Conservation (phyloP, 2,113 vertebrate species). For the Egretta garzetta region DNA sequence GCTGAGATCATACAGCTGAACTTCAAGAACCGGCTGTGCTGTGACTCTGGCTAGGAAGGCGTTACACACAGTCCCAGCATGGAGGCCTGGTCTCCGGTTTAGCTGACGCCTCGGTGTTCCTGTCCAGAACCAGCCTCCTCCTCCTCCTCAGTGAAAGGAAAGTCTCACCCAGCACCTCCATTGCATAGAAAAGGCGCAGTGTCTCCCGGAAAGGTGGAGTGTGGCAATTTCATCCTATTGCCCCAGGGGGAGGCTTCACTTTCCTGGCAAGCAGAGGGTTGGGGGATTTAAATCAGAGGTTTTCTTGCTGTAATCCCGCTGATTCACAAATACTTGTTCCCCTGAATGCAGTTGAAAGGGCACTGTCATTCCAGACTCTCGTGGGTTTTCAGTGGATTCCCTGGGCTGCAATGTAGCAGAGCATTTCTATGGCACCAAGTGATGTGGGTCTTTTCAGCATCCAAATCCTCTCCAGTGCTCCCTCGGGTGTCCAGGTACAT, state of each 20-base stretch:
- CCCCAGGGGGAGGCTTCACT: background rate
- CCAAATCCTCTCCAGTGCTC: background rate
- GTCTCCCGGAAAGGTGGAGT: background rate
- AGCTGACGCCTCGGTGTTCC: background rate
- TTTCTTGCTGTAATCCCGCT: background rate
- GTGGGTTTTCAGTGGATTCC: background rate
- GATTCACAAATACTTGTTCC: background rate
- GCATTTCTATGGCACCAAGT: background rate
- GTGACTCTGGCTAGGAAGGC: background rate
- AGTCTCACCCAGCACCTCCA: background rate
- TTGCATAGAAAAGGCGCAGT: accelerated
- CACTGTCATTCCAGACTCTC: background rate
- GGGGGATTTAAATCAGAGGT: background rate
- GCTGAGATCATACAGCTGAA: background rate
- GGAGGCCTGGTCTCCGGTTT: accelerated
- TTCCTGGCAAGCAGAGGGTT: background rate
- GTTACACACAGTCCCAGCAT: accelerated
- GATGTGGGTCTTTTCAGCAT: no score
- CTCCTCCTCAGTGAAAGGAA: background rate
- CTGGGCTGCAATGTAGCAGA: background rate
- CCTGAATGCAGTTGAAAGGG: background rate
- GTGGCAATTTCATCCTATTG: background rate
- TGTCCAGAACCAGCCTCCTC: background rate
- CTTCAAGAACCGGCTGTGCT: background rate
- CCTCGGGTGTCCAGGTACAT: no score